These are phyloP conservation scores for Cacoxenus indagator DNA, from an alignment of 2,888 invertebrate genomes.

Conservation along the genomic window DNA sequence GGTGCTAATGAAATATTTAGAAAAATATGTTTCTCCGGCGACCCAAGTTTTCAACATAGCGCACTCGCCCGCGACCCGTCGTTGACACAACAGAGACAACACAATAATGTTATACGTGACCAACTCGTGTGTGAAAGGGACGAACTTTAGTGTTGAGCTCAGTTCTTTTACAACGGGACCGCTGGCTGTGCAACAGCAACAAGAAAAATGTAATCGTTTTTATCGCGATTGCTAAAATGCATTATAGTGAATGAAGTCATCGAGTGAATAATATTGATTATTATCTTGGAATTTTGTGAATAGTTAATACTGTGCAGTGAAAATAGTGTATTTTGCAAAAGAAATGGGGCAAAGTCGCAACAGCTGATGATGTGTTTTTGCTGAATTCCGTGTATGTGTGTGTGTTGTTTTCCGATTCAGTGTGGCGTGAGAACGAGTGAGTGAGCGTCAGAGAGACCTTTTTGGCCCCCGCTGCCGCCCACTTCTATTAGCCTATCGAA, in stretches of 20 bases:
- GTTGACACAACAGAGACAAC: not conserved
- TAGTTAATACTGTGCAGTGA: constrained; percentile 37
- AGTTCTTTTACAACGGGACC: constrained; percentile 36
- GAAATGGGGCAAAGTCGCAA: constrained; percentile 51
- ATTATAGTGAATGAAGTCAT: constrained; percentile 43
- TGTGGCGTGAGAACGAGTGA: constrained; percentile 36
- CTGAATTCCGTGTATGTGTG: constrained; percentile 14
- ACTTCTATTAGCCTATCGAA: constrained; percentile 49
- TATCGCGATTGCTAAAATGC: constrained; percentile 47
- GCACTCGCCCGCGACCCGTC: not conserved
- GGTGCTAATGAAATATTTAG: not conserved
- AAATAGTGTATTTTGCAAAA: constrained; percentile 35
- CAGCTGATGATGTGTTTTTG: constrained; percentile 52
- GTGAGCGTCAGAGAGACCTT: constrained; percentile 33
- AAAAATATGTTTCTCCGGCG: not conserved
- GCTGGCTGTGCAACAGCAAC: constrained; percentile 45
- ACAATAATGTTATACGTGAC: not conserved
- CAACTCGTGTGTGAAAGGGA: constrained; percentile 48
- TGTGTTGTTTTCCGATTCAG: no score
- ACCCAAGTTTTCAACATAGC: not conserved
- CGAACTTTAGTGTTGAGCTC: constrained; percentile 22
- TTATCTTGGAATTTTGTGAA: constrained; percentile 41
- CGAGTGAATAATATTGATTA: constrained; percentile 39
- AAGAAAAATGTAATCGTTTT: constrained; percentile 61
- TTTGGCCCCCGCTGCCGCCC: constrained; percentile 39